Base-by-base conservation (phyloP, 1,140 invertebrate species). In the Dolichoris vasculosae region DNA sequence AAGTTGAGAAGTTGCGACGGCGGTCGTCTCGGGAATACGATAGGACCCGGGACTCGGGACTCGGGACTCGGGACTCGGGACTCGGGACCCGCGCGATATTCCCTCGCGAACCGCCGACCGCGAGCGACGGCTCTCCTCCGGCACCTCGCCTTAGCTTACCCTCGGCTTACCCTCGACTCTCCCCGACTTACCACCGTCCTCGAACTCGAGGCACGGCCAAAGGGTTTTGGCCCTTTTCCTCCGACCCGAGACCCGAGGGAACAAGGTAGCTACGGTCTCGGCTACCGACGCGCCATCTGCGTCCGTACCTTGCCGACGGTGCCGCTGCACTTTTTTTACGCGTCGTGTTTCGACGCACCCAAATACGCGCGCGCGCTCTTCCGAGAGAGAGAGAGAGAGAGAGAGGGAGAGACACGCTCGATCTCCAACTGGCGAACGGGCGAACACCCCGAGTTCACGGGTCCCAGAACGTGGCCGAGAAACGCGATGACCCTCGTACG, bases 21-120 rank as follows among this genome's bases (percentile, higher is more conserved):
- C 82, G 81, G 35, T 35, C 43, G 43, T 83, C 48, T 40, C 48
- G 76, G n/a, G n/a, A n/a, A n/a, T n/a, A n/a, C n/a, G n/a, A n/a
- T n/a, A n/a, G n/a, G n/a, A n/a, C n/a, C n/a, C n/a, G n/a, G n/a
- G n/a, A n/a, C n/a, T n/a, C n/a, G n/a, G n/a, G n/a, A n/a, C n/a
- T n/a, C n/a, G n/a, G 13, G 55, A 23, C 26, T 59, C 55, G 13
- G 13, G 55, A 13, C 7, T 20, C 55, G 55, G 3, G 15, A 20
- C 6, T 59, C 17, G 4, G 55, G 13, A 3, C 26, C 26, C 55
- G 13, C 55, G 55, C 55, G 13, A 20, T 23, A 13, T 23, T 59
- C 55, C 55, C 17, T 59, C 17, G 3, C 55, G 3, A n/a, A n/a
- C 55, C 55, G 15, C 6, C 55, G 13, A 23, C 7, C 55, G 15